These are phyloP conservation scores for Setipinna tenuifilis DNA, from an alignment of 2,797 vertebrate genomes.

Conservation along the genomic window DNA sequence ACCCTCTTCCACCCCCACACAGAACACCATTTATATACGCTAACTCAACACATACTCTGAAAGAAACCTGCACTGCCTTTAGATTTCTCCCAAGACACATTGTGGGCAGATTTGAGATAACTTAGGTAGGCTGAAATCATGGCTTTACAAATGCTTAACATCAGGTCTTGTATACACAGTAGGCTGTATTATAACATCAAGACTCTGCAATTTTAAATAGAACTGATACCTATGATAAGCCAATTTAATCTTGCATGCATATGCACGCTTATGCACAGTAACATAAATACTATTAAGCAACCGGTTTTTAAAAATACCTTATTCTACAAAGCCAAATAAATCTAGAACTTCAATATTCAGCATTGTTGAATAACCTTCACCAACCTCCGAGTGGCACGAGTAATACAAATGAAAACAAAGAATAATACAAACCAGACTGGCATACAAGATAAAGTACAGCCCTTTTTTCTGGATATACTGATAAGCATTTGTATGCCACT, in stretches of 20 bases:
- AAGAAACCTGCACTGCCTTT: not conserved
- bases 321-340: not conserved
- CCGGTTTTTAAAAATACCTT: not conserved
- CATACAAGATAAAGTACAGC: not conserved
- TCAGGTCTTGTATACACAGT: not conserved
- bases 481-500: not conserved
- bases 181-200: not conserved
- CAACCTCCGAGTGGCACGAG: not conserved
- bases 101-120: slow-evolving; percentile 3
- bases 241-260: not conserved
- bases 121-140: not conserved
- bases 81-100: slow-evolving; percentile 1
- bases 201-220: not conserved
- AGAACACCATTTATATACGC: not conserved
- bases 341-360: not conserved
- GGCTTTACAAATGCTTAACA: not conserved
- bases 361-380: not conserved
- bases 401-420: not conserved
- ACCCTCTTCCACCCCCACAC: not conserved
- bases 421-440: not conserved
- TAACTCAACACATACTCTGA: slow-evolving; percentile 23
- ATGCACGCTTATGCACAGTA: not conserved
- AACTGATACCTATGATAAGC: not conserved
- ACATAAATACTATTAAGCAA: not conserved
- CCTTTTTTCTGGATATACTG: not conserved